Evolutionary conservation across 1,140 invertebrate genomes (phyloP).

Genomic region (Heterodera schachtii): DNA sequence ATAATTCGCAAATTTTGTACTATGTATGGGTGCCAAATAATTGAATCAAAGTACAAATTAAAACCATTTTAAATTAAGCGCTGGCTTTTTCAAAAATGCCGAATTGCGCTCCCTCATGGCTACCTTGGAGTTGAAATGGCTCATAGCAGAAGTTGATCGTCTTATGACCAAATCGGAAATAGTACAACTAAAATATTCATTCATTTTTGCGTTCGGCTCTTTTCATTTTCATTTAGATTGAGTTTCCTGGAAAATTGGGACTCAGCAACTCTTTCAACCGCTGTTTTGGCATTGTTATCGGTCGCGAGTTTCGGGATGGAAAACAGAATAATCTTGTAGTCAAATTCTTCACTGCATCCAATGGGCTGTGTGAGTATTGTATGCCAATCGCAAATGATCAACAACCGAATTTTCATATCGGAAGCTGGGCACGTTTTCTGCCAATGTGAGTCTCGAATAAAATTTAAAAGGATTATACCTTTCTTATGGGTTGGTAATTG

Average conservation of each 20-base stretch:
- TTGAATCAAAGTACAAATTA: too few species aligned
- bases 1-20: too few species aligned
- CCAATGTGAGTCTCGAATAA: slow-evolving; percentile 24
- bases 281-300: background rate
- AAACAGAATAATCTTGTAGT: background rate
- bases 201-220: background rate
- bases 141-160: background rate
- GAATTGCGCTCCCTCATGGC: background rate
- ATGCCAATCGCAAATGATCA: background rate
- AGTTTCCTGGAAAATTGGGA: background rate
- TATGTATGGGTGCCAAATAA: too few species aligned
- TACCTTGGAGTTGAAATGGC: slow-evolving; percentile 10
- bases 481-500: too few species aligned
- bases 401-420: background rate
- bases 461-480: too few species aligned
- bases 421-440: slow-evolving; percentile 15
- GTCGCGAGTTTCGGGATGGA: background rate
- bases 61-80: slow-evolving; percentile 1
- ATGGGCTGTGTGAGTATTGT: slow-evolving; percentile 6
- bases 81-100: background rate
- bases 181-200: background rate
- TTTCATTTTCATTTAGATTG: background rate
- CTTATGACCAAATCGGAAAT: slow-evolving; percentile 9
- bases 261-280: background rate
- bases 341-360: slow-evolving; percentile 1